Conservation (phyloP, 2,113 vertebrate genomes). For the Pterocles burchelli region DNA sequence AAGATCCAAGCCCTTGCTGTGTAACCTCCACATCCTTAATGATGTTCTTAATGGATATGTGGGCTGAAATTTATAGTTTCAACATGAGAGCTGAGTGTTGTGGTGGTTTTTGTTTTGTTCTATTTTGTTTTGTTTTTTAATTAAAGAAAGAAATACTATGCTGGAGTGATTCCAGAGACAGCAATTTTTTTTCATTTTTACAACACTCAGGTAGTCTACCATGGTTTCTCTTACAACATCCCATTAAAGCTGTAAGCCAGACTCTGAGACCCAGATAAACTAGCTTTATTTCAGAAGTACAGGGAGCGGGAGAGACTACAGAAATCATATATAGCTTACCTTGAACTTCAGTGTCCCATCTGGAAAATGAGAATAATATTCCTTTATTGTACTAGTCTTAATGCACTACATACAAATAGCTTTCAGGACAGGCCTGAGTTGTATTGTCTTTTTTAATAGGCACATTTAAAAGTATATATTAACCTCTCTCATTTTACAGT, state of each 20-base stretch:
- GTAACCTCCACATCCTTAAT: conserved; percentile 52
- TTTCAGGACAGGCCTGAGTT: background rate
- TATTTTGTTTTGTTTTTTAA: background rate
- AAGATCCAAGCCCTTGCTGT: conserved; percentile 52
- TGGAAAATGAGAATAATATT: background rate
- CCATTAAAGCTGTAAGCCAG: background rate
- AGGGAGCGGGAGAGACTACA: background rate
- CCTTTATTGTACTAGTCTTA: background rate
- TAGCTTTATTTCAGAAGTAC: background rate
- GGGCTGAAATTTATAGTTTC: conserved; percentile 48
- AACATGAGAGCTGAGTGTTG: background rate
- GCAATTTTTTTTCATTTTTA: background rate
- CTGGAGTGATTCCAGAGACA: background rate
- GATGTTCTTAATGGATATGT: conserved; percentile 53
- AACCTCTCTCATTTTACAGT: background rate
- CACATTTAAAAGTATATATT: background rate
- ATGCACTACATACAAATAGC: background rate
- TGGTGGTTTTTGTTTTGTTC: background rate
- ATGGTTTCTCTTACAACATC: background rate
- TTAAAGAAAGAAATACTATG: background rate
- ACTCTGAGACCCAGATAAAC: background rate
- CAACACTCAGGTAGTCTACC: background rate
- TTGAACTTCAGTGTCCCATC: background rate
- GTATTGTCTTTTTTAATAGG: background rate
- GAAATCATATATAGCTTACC: background rate